Percentiles rank a stretch among this genome's conserved stretches.
Conservation (phyloP, 1,140 invertebrate genomes). For the Apis florea region DNA sequence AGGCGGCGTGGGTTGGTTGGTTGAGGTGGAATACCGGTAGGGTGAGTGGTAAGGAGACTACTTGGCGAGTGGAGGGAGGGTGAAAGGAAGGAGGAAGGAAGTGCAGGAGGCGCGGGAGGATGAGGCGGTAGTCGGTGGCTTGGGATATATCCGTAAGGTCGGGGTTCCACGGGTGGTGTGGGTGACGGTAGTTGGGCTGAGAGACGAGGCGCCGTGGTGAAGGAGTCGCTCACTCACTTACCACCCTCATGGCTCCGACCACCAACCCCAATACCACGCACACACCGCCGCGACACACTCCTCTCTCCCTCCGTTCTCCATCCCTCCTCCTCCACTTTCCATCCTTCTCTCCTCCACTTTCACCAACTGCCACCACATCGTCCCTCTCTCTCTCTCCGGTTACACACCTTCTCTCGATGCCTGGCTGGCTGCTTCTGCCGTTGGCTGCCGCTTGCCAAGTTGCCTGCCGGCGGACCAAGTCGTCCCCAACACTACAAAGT, state of each 20-base stretch:
- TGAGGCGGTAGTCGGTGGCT: slow-evolving; percentile 50
- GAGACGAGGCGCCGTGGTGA: slow-evolving; percentile 72
- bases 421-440: slow-evolving; percentile 47
- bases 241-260: slow-evolving; percentile 76
- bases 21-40: slow-evolving; percentile 56
- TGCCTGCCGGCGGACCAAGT: slow-evolving; percentile 73
- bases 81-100: slow-evolving; percentile 36
- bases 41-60: slow-evolving; percentile 56
- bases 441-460: slow-evolving; percentile 60
- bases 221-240: slow-evolving; percentile 79
- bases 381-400: not conserved
- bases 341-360: not conserved
- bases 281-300: slow-evolving; percentile 53
- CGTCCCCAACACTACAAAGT: slow-evolving; percentile 75
- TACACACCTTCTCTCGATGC: slow-evolving; percentile 38
- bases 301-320: slow-evolving; percentile 31
- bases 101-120: slow-evolving; percentile 22
- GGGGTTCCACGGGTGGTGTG: slow-evolving; percentile 34
- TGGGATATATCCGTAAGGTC: slow-evolving; percentile 63
- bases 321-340: not conserved
- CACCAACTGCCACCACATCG: slow-evolving; percentile 21
- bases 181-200: slow-evolving; percentile 57
- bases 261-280: slow-evolving; percentile 70
- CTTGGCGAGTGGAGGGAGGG: slow-evolving; percentile 44
- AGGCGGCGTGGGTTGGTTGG: slow-evolving; percentile 64